Evolutionary conservation across 2,113 vertebrate genomes (phyloP).

Genomic region (Microcebus murinus): DNA sequence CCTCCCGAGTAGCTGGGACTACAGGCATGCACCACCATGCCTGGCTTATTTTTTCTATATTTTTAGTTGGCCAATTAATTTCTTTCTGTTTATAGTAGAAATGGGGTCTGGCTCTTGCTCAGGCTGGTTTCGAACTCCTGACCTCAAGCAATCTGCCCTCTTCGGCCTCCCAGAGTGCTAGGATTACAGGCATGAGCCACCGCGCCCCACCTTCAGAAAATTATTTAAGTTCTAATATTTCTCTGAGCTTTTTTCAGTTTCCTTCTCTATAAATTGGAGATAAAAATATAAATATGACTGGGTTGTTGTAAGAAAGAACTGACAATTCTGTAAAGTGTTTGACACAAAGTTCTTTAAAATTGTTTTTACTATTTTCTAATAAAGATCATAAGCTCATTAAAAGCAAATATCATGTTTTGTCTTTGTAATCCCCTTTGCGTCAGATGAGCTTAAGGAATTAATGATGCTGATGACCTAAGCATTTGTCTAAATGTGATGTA

Average conservation of each 20-base stretch:
- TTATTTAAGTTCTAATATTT: slow-evolving; percentile 16
- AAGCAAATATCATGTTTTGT: slow-evolving; percentile 20
- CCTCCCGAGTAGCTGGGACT: too few relatives aligned
- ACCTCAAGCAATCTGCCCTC: too few relatives aligned
- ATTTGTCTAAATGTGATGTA: slow-evolving; percentile 38
- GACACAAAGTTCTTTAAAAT: slow-evolving; percentile 21
- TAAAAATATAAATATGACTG: slow-evolving; percentile 8
- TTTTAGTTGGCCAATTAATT: too few relatives aligned
- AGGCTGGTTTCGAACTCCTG: too few relatives aligned
- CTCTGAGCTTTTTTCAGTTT: not conserved
- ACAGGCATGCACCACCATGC: too few relatives aligned
- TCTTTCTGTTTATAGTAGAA: too few relatives aligned
- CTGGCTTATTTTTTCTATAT: too few relatives aligned
- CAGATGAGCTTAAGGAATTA: slow-evolving; percentile 41
- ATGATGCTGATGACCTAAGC: slow-evolving; percentile 30
- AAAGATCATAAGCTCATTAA: slow-evolving; percentile 19
- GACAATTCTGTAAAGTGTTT: not conserved
- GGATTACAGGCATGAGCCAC: too few relatives aligned
- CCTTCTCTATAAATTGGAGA: not conserved
- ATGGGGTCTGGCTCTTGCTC: too few relatives aligned
- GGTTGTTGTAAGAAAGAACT: slow-evolving; percentile 3
- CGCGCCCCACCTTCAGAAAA: not conserved
- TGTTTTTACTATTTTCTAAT: not conserved
- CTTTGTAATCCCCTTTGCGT: slow-evolving; percentile 34
- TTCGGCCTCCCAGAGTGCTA: too few relatives aligned